Conservation (phyloP, 2,888 invertebrate species). For the Plusia festucae region DNA sequence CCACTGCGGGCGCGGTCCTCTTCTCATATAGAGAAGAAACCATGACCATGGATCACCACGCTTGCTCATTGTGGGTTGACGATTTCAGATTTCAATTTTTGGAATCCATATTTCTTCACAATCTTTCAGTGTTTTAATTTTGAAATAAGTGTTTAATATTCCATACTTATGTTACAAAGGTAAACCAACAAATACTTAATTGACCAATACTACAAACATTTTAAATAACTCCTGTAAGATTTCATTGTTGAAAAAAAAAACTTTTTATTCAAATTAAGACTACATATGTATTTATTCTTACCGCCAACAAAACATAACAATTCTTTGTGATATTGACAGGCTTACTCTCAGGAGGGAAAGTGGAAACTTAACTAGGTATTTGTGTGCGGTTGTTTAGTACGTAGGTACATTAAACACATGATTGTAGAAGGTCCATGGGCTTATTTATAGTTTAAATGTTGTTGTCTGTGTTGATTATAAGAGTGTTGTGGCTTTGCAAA, state of each 20-base stretch:
- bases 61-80: too few relatives aligned
- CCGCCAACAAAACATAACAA: constrained; percentile 40
- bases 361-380: constrained; percentile 70
- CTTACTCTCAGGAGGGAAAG: constrained; percentile 58
- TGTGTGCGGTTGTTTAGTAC: constrained; percentile 70
- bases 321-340: constrained; percentile 65
- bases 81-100: too few relatives aligned
- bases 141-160: too few relatives aligned
- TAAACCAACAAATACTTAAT: too few relatives aligned
- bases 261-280: background rate
- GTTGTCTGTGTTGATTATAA: background rate
- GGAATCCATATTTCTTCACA: too few relatives aligned
- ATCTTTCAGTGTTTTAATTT: too few relatives aligned
- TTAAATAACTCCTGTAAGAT: too few relatives aligned
- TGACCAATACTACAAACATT: too few relatives aligned
- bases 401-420: constrained; percentile 40
- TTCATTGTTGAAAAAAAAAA: background rate
- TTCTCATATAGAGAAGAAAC: too few relatives aligned
- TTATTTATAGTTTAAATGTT: background rate
- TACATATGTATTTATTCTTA: constrained; percentile 30
- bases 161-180: too few relatives aligned
- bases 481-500: background rate
- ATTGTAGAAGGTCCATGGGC: constrained; percentile 25
- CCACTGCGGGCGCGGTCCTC: too few relatives aligned
- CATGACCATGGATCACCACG: too few relatives aligned